These are phyloP conservation scores for Aleiodes alternator DNA, from an alignment of 2,888 invertebrate species.

Conservation along the genomic window DNA sequence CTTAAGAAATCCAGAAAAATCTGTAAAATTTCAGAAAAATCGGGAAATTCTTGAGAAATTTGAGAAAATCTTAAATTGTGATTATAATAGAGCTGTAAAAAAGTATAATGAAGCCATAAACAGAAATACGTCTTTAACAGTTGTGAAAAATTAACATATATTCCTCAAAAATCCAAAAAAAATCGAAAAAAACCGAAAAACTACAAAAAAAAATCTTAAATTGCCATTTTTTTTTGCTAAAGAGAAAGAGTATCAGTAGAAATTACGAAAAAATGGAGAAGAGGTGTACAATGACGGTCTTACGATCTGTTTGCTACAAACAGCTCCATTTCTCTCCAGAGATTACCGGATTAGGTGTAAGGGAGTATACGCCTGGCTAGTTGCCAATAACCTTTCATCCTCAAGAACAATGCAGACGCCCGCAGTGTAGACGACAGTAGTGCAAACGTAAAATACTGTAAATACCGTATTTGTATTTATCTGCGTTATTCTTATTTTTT, in stretches of 20 bases:
- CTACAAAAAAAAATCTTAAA: no score
- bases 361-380: conserved; percentile 67
- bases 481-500: not conserved
- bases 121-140: no score
- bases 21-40: no score
- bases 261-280: conserved; percentile 15
- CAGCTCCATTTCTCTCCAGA: conserved; percentile 68
- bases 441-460: conserved; percentile 23
- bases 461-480: conserved; percentile 24
- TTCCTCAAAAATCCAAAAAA: no score
- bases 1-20: no score
- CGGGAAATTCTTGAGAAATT: no score
- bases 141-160: no score
- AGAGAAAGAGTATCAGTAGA: not conserved
- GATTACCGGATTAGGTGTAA: conserved; percentile 73
- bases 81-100: no score
- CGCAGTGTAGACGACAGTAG: conserved; percentile 44
- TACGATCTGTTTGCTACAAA: conserved; percentile 67
- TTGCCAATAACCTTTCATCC: conserved; percentile 63
- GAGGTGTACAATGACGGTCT: conserved; percentile 56
- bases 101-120: no score
- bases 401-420: conserved; percentile 67
- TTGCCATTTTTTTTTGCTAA: no score
- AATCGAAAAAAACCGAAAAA: no score
- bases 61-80: no score